Evolutionary conservation across 1,140 invertebrate genomes (phyloP).

Genomic region (Conus ventricosus): DNA sequence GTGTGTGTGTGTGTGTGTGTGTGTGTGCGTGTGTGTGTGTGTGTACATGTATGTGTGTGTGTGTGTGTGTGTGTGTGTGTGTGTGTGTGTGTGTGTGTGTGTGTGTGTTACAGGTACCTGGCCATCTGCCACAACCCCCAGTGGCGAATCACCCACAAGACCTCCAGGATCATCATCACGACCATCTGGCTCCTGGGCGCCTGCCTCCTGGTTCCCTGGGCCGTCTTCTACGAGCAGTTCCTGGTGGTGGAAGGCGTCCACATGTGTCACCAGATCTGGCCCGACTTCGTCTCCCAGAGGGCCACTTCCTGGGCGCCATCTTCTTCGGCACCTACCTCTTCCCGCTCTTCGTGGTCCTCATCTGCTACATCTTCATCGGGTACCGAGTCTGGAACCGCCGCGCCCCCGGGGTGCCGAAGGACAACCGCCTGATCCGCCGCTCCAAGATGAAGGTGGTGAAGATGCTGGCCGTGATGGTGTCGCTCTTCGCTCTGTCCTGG

Average conservation of each 20-base stretch:
- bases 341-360: slow-evolving; percentile 90
- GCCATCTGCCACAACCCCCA: slow-evolving; percentile 92
- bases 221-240: slow-evolving; percentile 86
- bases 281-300: slow-evolving; percentile 80
- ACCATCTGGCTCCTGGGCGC: slow-evolving; percentile 92
- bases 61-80: neutral
- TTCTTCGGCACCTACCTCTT: slow-evolving; percentile 93
- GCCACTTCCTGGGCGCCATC: slow-evolving; percentile 91
- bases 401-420: slow-evolving; percentile 82
- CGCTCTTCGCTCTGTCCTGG: slow-evolving; percentile 97
- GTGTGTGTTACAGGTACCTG: neutral
- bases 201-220: slow-evolving; percentile 90
- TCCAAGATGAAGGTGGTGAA: slow-evolving; percentile 85
- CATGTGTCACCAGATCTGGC: slow-evolving; percentile 60
- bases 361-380: slow-evolving; percentile 95
- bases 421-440: slow-evolving; percentile 67
- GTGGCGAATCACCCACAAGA: slow-evolving; percentile 90
- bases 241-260: slow-evolving; percentile 36
- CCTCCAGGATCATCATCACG: slow-evolving; percentile 89
- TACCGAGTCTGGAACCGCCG: slow-evolving; percentile 90
- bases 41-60: too few species aligned
- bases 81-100: neutral
- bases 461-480: slow-evolving; percentile 96
- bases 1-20: neutral
- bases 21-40: too few species aligned